Evolutionary conservation across 2,797 vertebrate species (phyloP), one percentile per base, ranked within the genome.

Genomic region (Myripristis jacobus): DNA sequence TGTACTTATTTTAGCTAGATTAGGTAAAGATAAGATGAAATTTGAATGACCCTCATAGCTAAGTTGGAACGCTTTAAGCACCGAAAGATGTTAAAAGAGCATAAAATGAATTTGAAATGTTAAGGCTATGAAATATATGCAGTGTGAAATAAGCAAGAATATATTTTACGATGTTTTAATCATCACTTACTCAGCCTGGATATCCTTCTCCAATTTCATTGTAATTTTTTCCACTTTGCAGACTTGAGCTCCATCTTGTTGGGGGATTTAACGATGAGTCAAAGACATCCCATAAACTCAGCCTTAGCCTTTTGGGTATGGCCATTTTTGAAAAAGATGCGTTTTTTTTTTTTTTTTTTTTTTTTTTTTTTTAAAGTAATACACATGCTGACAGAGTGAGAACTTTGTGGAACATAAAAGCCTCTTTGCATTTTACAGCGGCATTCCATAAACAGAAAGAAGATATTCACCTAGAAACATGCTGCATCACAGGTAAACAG

Each of bases 181-280:
- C 12, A 41, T 41, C 38, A 41, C 1, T 41, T 41, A 16, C 25
- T 41, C 34, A 46, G 3, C 41, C 25, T 46, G 27, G 24, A 7
- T 21, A n/a, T 54, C 0, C 2, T 19, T 2, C 75, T 63, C 11
- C 12, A 21, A 41, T 54, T 0, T 41, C 61, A 29, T 36, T 36
- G 25, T 0, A 19, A n/a, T 61, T 38, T 27, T 3, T 10, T 84
- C 77, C 25, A 54, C 73, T 82, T 11, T 82, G 81, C 89, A 99
- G 98, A 91, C 92, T 98, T 84, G 97, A 98, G 90, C 92, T 98
- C 50, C 97, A 98, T 91, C 95, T 99, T 9, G 92, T 98, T 9
- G 98, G 98, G 63, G 98, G 98, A 81, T 99, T 98, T 91, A 95
- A 93, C 68, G 98, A 99, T 10, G 95, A 98, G 29, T 92, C 93